Evolutionary conservation across 2,797 vertebrate genomes (phyloP).

Genomic region (Parauchenoglanis ngamensis): DNA sequence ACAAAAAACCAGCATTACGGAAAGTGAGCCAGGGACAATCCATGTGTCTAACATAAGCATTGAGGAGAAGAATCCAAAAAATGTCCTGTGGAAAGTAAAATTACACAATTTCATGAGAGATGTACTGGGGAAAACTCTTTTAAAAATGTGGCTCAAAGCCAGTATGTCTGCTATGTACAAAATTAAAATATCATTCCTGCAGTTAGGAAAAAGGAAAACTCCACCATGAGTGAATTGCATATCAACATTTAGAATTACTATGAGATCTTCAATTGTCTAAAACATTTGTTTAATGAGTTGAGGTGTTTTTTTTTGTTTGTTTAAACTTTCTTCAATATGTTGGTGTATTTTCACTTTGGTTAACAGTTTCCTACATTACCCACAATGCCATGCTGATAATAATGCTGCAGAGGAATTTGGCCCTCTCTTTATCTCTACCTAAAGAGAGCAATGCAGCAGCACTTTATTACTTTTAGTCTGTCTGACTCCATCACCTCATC

Average conservation of each 20-base stretch:
- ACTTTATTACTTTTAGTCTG: not conserved
- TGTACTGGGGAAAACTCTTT: not conserved
- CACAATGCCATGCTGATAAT: not conserved
- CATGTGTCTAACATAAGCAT: not conserved
- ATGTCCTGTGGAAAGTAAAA: not conserved
- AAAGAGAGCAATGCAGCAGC: not conserved
- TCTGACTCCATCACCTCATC: not conserved
- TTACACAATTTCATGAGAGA: not conserved
- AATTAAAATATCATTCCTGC: not conserved
- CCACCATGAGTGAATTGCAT: not conserved
- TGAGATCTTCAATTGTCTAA: not conserved
- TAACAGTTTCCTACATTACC: not conserved
- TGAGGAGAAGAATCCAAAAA: not conserved
- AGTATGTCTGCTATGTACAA: not conserved
- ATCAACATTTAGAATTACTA: not conserved
- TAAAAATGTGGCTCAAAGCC: not conserved
- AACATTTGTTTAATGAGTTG: not conserved
- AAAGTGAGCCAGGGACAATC: not conserved
- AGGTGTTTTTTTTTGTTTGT: not conserved
- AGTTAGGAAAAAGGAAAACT: not conserved
- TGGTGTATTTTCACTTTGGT: not conserved
- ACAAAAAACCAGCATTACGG: not conserved
- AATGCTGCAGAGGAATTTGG: not conserved
- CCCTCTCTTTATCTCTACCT: not conserved
- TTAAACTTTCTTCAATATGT: not conserved